These are phyloP conservation scores for Cybosia mesomella DNA, from an alignment of 2,888 invertebrate genomes.

Conservation along the genomic window DNA sequence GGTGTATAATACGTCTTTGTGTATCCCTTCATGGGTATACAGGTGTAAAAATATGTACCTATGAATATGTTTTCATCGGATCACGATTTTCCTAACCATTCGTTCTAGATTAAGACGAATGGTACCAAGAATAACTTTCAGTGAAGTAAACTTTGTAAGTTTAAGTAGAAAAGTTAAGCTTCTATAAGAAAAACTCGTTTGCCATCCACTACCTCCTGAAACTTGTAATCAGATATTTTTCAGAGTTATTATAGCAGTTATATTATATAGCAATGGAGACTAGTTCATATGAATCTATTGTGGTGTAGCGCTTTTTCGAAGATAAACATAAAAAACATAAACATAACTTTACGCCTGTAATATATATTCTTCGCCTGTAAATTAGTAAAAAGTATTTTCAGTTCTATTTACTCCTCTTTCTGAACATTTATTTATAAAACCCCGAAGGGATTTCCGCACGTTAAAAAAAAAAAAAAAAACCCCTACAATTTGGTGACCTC, in stretches of 20 bases:
- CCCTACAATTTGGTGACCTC: too few relatives aligned
- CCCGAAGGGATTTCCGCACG: too few relatives aligned
- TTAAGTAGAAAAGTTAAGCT: conserved; percentile 20
- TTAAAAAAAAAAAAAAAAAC: too few relatives aligned
- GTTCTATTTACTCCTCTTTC: too few relatives aligned
- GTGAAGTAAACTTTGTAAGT: conserved; percentile 14
- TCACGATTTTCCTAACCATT: neutral
- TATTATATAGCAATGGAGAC: neutral
- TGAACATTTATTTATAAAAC: too few relatives aligned
- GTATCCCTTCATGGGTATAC: neutral
- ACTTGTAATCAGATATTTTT: neutral
- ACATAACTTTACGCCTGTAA: too few relatives aligned
- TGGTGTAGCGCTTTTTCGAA: too few relatives aligned
- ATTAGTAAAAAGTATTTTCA: too few relatives aligned
- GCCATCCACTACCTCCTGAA: neutral
- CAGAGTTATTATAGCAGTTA: neutral
- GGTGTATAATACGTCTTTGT: neutral
- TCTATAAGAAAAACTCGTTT: neutral
- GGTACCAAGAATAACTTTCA: conserved; percentile 13
- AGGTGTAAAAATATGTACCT: neutral
- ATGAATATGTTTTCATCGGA: neutral
- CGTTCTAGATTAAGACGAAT: neutral
- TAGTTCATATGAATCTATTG: neutral
- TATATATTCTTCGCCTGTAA: too few relatives aligned
- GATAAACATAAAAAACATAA: too few relatives aligned